phyloP scores from a whole-genome alignment of 2,888 invertebrate genomes.

The Orchestes rusci region DNA sequence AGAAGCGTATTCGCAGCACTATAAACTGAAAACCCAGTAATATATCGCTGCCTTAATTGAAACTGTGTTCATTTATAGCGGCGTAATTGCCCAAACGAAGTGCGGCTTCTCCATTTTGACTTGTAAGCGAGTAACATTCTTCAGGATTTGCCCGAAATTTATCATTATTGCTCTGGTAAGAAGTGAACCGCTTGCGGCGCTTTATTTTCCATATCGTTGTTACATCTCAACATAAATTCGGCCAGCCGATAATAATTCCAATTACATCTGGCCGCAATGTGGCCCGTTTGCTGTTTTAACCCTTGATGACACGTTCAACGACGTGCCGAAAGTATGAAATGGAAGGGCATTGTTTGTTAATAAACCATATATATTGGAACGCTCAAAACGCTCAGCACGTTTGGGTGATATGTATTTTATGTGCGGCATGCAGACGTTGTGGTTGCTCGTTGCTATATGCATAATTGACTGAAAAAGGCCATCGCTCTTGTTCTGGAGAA shows the following conservation, averaged over 20 bases:
- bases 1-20: slow-evolving; percentile 11
- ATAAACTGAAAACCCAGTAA: slow-evolving; percentile 15
- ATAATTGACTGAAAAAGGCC: no score
- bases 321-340: slow-evolving; percentile 13
- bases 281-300: not conserved
- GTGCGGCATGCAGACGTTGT: no score
- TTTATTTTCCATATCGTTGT: no score
- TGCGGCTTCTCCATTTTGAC: slow-evolving; percentile 15
- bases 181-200: not conserved
- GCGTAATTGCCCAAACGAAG: slow-evolving; percentile 20
- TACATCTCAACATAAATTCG: no score
- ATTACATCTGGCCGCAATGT: no score
- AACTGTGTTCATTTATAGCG: slow-evolving; percentile 23
- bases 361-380: slow-evolving; percentile 3
- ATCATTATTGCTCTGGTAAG: not conserved
- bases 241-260: no score
- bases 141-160: not conserved
- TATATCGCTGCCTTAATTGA: slow-evolving; percentile 25
- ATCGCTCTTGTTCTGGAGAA: no score
- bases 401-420: not conserved
- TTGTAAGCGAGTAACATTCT: slow-evolving; percentile 8
- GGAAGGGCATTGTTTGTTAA: slow-evolving; percentile 8
- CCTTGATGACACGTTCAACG: slow-evolving; percentile 13
- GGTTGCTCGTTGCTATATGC: no score
- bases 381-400: not conserved